Conservation (phyloP, 1,140 invertebrate genomes). For the Tetragnatha versicolor region DNA sequence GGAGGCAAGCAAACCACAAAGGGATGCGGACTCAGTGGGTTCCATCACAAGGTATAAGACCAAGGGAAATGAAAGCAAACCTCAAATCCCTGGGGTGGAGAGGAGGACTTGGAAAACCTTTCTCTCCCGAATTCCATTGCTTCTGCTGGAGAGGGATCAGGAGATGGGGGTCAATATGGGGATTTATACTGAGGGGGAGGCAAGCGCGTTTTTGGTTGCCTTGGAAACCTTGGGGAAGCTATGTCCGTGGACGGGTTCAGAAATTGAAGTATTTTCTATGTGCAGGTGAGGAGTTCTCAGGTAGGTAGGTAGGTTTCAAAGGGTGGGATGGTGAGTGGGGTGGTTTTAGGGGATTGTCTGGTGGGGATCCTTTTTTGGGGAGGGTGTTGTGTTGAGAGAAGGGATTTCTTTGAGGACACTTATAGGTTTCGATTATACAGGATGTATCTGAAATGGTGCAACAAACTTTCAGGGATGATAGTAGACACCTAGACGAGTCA, state of each 20-base stretch:
- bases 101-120: slow-evolving; percentile 52
- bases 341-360: no score
- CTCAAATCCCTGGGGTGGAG: slow-evolving; percentile 38
- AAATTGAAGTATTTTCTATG: slow-evolving; percentile 36
- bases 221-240: slow-evolving; percentile 1
- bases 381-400: no score
- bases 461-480: no score
- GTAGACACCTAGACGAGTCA: no score
- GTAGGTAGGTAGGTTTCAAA: no score
- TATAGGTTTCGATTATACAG: no score
- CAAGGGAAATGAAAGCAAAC: slow-evolving; percentile 52
- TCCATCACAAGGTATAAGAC: slow-evolving; percentile 48
- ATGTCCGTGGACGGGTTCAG: not conserved
- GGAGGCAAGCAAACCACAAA: slow-evolving; percentile 50
- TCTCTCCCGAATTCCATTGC: slow-evolving; percentile 4
- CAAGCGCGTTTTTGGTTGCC: slow-evolving; percentile 9
- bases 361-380: no score
- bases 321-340: no score
- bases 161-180: slow-evolving; percentile 22
- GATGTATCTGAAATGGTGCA: no score
- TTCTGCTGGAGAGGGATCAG: slow-evolving; percentile 1
- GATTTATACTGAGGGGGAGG: slow-evolving; percentile 33
- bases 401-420: no score
- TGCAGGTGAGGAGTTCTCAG: slow-evolving; percentile 27
- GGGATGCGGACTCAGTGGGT: slow-evolving; percentile 44